Evolutionary conservation across 2,888 invertebrate species (phyloP), one percentile per base, ranked within the genome.

Genomic region (Panzeria rudis): DNA sequence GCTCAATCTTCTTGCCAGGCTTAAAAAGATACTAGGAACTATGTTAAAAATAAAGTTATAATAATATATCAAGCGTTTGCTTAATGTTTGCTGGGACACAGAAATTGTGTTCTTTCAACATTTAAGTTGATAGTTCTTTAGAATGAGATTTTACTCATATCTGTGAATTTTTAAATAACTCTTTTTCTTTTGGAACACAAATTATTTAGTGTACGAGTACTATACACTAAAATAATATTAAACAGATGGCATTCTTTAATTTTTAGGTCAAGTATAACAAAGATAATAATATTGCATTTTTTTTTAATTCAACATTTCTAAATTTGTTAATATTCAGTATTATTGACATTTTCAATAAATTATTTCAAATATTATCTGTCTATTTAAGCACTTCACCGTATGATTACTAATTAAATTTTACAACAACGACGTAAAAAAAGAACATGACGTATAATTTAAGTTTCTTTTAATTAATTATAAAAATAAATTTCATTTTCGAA

Each of bases 321-420:
- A 17, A 17, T 17, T 35, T 29, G n/a, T n/a, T n/a, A 5, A 2
- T n/a, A 56, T n/a, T 56, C 3, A 29, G n/a, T 9, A 32, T 1
- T 56, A n/a, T 56, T 56, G 54, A 29, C 25, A 56, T 32, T 59
- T 62, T 35, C 23, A 23, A 50, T 52, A 38, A 66, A 61, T 64
- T 71, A 13, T 52, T 23, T 11, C 11, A 8, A 13, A 52, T n/a
- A 38, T 17, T 47, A 17, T 47, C 52, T 23, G 20, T 44, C 32
- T 20, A 47, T 62, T 38, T 29, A 20, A 6, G 20, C 32, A 50
- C 59, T 72, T 44, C 38, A 38, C 23, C 61, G 23, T 62, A 62
- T 44, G 52, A 68, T 69, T 62, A 68, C 69, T 64, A 76, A 62
- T 44, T n/a, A 54, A 25, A n/a, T n/a, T 79, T 29, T 41, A 54